Percentiles rank a stretch among this genome's conserved stretches.
Conservation (phyloP, 37 sponge, comb jelly and placozoan species). For the Dysidea cf. avara region DNA sequence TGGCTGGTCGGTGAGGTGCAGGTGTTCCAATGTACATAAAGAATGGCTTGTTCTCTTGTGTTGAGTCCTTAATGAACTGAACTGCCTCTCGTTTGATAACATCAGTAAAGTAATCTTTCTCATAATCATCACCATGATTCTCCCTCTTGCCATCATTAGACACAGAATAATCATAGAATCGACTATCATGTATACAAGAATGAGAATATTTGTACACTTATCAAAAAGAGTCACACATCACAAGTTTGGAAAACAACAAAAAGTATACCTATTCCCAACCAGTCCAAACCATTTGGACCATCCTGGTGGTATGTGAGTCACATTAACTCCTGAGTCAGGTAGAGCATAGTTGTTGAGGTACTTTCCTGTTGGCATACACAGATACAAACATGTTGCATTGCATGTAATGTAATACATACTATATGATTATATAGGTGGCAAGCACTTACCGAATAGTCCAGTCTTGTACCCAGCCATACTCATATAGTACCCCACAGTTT, state of each 20-base stretch:
- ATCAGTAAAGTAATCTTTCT: constrained; percentile 85
- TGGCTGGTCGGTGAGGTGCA: constrained; percentile 82
- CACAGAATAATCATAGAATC: constrained; percentile 66
- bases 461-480: constrained; percentile 79
- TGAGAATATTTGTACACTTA: too few species aligned
- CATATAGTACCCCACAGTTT: constrained; percentile 79
- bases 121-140: constrained; percentile 70
- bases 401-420: too few species aligned
- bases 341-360: constrained; percentile 85
- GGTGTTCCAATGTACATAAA: constrained; percentile 79
- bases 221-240: too few species aligned
- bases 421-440: too few species aligned
- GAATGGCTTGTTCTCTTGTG: constrained; percentile 54
- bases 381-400: too few species aligned
- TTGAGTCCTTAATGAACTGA: constrained; percentile 60
- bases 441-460: constrained; percentile 77
- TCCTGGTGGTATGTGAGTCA: constrained; percentile 79
- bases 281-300: constrained; percentile 84
- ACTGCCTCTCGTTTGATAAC: constrained; percentile 64
- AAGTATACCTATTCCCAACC: constrained; percentile 85
- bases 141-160: constrained; percentile 77
- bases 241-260: neutral
- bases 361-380: too few species aligned
- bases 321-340: constrained; percentile 40
- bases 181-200: constrained; percentile 26